These are phyloP conservation scores for Nephila pilipes DNA, from an alignment of 1,140 invertebrate species.

Conservation along the genomic window DNA sequence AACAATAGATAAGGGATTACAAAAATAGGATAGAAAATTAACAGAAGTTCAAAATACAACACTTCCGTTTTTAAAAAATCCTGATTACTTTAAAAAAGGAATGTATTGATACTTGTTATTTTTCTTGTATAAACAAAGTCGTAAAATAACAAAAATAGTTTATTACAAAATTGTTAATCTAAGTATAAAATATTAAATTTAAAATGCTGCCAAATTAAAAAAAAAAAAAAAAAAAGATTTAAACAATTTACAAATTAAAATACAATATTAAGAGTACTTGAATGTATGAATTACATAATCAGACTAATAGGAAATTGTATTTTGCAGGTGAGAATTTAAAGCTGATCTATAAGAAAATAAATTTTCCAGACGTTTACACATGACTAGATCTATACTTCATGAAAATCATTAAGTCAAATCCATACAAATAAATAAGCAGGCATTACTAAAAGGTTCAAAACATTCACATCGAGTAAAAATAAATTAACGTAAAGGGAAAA, in stretches of 20 bases:
- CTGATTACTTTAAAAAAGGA: background rate
- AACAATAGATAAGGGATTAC: background rate
- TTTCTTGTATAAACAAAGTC: background rate
- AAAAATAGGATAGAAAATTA: background rate
- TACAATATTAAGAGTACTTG: no score
- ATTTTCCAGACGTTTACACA: background rate
- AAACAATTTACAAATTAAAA: no score
- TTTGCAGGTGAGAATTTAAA: no score
- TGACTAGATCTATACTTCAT: conserved; percentile 26
- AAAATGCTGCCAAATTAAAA: no score
- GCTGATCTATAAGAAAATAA: background rate
- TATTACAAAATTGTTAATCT: background rate
- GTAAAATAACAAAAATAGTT: background rate
- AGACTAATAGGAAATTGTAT: no score
- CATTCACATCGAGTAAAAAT: no score
- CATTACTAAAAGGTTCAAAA: no score
- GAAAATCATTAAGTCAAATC: background rate
- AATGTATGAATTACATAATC: no score
- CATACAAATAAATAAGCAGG: background rate
- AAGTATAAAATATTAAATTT: no score
- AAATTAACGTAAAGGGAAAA: no score
- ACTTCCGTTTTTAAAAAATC: background rate
- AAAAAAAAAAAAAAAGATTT: no score
- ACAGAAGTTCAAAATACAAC: background rate
- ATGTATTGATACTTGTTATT: background rate